These are phyloP conservation scores for Eurystomus glaucurus DNA, from an alignment of 2,797 vertebrate species.

Conservation along the genomic window DNA sequence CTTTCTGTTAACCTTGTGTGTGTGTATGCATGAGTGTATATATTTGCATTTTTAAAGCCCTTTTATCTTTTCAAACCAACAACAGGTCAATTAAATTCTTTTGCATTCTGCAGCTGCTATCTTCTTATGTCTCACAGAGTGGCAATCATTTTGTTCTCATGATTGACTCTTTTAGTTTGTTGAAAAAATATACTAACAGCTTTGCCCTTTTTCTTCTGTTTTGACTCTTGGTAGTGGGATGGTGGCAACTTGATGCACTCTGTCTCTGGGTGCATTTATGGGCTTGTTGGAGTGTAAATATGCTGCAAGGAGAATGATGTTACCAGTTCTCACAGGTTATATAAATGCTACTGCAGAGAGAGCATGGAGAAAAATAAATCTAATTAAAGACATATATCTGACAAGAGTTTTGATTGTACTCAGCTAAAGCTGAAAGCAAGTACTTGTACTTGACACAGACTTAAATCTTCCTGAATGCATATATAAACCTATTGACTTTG, in stretches of 20 bases:
- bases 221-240: background rate
- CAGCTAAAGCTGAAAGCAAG: conserved; percentile 29
- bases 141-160: background rate
- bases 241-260: background rate
- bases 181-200: background rate
- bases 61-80: conserved; percentile 17
- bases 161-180: background rate
- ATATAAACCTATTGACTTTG: conserved; percentile 21
- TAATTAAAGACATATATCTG: conserved; percentile 46
- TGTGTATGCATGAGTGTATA: accelerated
- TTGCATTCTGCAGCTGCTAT: background rate
- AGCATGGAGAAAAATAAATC: background rate
- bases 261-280: background rate
- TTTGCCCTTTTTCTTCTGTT: conserved; percentile 33
- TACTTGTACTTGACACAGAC: background rate
- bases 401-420: conserved; percentile 46
- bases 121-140: background rate
- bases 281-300: conserved; percentile 10
- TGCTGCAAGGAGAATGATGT: background rate
- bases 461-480: conserved; percentile 39
- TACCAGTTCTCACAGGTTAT: conserved; percentile 1
- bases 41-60: background rate
- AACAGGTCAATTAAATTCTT: conserved; percentile 34
- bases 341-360: conserved; percentile 4
- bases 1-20: background rate